Evolutionary conservation across 2,113 vertebrate species (phyloP).

Genomic region (Amphiprion ocellaris): DNA sequence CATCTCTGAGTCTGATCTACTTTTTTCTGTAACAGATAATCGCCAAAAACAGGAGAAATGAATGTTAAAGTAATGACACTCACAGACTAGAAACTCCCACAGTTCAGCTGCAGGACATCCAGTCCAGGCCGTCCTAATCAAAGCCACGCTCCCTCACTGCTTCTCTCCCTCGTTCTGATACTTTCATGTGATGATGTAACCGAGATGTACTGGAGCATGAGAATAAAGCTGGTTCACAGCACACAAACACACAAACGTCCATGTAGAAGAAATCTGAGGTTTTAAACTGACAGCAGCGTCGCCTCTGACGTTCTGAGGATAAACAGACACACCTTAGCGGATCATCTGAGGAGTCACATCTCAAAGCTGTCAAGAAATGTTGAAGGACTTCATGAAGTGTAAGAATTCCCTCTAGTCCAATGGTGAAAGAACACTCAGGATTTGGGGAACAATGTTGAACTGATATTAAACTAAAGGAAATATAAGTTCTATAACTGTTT

Average conservation of each 20-base stretch:
- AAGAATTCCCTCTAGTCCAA: no score
- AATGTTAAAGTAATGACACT: constrained; percentile 13
- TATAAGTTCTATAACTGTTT: no score
- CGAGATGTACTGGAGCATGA: constrained; percentile 41
- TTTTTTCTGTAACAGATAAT: not conserved
- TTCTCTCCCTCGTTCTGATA: constrained; percentile 12
- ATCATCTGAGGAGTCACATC: not conserved
- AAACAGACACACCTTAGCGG: constrained; percentile 17
- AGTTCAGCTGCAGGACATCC: constrained; percentile 33
- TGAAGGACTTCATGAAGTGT: constrained; percentile 9
- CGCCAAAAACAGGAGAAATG: not conserved
- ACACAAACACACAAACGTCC: not conserved
- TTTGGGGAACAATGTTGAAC: no score
- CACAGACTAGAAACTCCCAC: not conserved
- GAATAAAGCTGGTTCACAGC: constrained; percentile 30
- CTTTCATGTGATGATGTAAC: constrained; percentile 57
- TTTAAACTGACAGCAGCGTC: constrained; percentile 5
- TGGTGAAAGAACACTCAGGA: no score
- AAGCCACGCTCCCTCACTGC: constrained; percentile 1
- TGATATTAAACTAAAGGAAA: no score
- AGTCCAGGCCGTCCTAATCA: constrained; percentile 34
- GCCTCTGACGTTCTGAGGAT: not conserved
- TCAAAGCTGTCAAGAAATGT: not conserved
- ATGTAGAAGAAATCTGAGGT: constrained; percentile 10
- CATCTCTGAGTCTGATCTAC: not conserved